Percentiles rank a stretch among this genome's conserved stretches.
phyloP scores from a whole-genome alignment of 2,888 invertebrate species.

The Cepaea hortensis region DNA sequence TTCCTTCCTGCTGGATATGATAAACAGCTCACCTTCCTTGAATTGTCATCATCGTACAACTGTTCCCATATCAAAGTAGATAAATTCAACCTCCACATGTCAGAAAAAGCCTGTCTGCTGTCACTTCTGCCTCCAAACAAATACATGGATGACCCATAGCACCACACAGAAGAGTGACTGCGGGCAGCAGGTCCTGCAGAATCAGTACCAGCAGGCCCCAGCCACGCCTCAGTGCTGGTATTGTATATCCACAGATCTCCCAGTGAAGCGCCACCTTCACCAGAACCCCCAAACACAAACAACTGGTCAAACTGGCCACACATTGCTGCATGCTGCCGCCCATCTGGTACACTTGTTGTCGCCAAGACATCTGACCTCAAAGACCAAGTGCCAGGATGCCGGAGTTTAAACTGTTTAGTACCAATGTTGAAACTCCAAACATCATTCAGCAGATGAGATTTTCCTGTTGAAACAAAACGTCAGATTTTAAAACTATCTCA shows the following conservation, averaged over 20 bases:
- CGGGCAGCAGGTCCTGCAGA: slow-evolving; percentile 45
- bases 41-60: not conserved
- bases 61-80: slow-evolving; percentile 27
- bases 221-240: slow-evolving; percentile 48
- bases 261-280: slow-evolving; percentile 54
- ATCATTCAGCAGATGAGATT: slow-evolving; percentile 60
- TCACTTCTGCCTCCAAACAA: slow-evolving; percentile 64
- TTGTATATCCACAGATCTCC: slow-evolving; percentile 68
- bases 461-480: slow-evolving; percentile 38
- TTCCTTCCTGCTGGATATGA: slow-evolving; percentile 59
- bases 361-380: slow-evolving; percentile 8
- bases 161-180: slow-evolving; percentile 66
- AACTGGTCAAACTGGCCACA: slow-evolving; percentile 61
- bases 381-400: slow-evolving; percentile 56
- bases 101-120: slow-evolving; percentile 56
- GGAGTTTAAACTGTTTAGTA: slow-evolving; percentile 55
- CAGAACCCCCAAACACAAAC: slow-evolving; percentile 67
- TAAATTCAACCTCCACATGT: slow-evolving; percentile 65
- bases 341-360: slow-evolving; percentile 48
- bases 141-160: slow-evolving; percentile 56
- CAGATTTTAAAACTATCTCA: no score
- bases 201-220: not conserved
- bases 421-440: slow-evolving; percentile 61
- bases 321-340: slow-evolving; percentile 60
- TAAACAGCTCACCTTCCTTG: not conserved